Evolutionary conservation across 1,140 invertebrate species (phyloP).

Genomic region (Caenorhabditis tropicalis): DNA sequence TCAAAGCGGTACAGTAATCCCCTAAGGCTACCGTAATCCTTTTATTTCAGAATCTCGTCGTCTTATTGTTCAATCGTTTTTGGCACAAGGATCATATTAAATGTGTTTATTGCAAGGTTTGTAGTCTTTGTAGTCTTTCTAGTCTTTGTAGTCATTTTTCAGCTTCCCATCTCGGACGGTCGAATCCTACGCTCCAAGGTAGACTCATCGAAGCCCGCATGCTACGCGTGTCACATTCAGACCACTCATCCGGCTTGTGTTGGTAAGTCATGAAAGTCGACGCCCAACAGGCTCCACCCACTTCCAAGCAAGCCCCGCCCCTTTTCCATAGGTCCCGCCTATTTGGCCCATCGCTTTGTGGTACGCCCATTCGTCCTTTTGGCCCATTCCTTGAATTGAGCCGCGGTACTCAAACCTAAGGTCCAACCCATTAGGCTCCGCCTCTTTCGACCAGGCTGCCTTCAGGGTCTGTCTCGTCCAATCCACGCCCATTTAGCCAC

Average conservation of each 20-base stretch:
- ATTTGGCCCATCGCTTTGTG: too few relatives aligned
- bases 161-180: background rate
- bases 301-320: too few relatives aligned
- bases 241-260: constrained; percentile 21
- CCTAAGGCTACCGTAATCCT: background rate
- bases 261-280: background rate
- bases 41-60: background rate
- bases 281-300: background rate
- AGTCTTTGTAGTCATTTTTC: background rate
- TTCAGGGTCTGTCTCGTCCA: too few relatives aligned
- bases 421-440: too few relatives aligned
- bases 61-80: background rate
- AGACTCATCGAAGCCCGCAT: background rate
- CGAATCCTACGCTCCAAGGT: background rate
- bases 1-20: background rate
- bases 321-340: too few relatives aligned
- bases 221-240: constrained; percentile 29
- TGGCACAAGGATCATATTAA: constrained; percentile 7
- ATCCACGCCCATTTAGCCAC: too few relatives aligned
- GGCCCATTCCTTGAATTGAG: too few relatives aligned
- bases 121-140: background rate
- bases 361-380: too few relatives aligned
- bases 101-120: constrained; percentile 9
- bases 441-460: too few relatives aligned
- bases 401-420: too few relatives aligned